These are phyloP conservation scores for Ptyas mucosa DNA, from an alignment of 2,113 vertebrate genomes.

Conservation along the genomic window DNA sequence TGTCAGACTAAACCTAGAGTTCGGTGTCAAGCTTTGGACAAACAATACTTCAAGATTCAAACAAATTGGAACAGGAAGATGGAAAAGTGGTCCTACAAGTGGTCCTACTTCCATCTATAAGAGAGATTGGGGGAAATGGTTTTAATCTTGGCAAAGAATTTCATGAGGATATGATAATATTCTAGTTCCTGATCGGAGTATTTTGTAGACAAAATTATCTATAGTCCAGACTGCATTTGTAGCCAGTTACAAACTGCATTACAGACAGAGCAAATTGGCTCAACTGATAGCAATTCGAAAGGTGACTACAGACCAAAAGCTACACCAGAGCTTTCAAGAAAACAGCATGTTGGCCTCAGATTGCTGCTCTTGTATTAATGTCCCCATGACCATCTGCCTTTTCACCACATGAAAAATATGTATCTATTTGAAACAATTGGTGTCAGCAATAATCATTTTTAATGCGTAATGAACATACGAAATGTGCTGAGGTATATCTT, in stretches of 20 bases:
- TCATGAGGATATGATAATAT: background rate
- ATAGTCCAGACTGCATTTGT: background rate
- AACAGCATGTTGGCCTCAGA: background rate
- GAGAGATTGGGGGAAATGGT: background rate
- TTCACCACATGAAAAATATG: background rate
- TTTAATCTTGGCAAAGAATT: background rate
- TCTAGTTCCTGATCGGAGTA: background rate
- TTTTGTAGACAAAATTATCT: background rate
- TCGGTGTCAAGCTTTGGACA: background rate
- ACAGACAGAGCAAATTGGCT: background rate
- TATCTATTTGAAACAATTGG: background rate
- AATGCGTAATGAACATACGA: slow-evolving; percentile 77
- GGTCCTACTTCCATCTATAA: too few species aligned
- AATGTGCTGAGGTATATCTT: slow-evolving; percentile 86
- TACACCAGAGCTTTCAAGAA: background rate
- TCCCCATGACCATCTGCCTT: background rate
- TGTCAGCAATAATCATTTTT: background rate
- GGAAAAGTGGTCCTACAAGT: background rate
- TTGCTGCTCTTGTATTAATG: background rate
- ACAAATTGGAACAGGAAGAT: background rate
- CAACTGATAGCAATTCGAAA: background rate
- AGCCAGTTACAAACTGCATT: background rate
- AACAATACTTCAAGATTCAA: background rate
- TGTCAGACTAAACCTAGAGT: background rate
- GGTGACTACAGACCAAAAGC: background rate